Evolutionary conservation across 2,113 vertebrate genomes (phyloP), one percentile per base, ranked within the genome.

Genomic region (Vimba vimba): DNA sequence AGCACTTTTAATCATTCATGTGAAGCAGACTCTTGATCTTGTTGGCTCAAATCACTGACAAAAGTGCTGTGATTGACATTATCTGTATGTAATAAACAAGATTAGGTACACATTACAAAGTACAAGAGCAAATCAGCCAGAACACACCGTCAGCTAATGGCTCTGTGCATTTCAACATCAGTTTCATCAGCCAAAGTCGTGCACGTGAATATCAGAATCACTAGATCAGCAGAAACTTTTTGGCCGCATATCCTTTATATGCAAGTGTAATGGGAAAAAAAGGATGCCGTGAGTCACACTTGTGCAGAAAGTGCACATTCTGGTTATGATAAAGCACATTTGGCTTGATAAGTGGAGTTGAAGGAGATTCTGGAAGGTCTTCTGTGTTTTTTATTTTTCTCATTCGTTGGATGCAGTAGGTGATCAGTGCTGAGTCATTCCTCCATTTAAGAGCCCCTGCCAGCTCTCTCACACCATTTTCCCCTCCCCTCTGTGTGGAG

Each of bases 51-150:
- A 75, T 81, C n/a, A 50, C 17, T 5, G 43, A 62, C 57, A 66
- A 82, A 68, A 47, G 27, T 23, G 69, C 52, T 76, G 39, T 25
- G 19, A 71, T 19, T 39, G 19, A 55, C 80, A 82, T 50, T 82
- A 68, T 71, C 69, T 25, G 9, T 36, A 17, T 45, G 17, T 66
- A 74, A 75, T 45, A 23, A 23, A 25, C 68, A 39, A 82, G 55
- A 89, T 82, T 86, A 90, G 89, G 57, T 60, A 39, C 75, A 85
- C 88, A 91, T 76, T 91, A 59, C 89, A 92, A 91, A 93, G 91
- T 92, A 71, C 92, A 92, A 88, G 89, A 73, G 66, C 66, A 86
- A n/a, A 74, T 68, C 23, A 71, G n/a, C 25, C 33, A 39, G 2
- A 25, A n/a, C n/a, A 39, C 21, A 47, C 25, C 0, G 60, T 68